Conservation (phyloP, 2,797 vertebrate genomes). For the Octomys mimax region DNA sequence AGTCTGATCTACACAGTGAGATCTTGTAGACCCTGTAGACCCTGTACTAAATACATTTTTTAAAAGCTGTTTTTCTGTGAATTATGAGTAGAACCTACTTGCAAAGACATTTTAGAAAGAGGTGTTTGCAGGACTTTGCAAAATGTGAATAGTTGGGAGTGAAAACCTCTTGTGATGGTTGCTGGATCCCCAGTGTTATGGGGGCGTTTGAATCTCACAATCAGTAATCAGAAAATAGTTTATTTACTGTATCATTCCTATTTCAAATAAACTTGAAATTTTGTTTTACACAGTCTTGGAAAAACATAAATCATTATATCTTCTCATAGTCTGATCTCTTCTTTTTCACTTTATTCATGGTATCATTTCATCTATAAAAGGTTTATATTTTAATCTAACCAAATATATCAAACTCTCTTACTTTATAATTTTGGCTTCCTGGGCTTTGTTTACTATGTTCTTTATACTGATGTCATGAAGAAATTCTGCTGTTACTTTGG, state of each 20-base stretch:
- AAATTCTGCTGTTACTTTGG: not conserved
- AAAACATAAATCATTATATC: not conserved
- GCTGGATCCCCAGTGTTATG: slow-evolving; percentile 58
- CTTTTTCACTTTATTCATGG: not conserved
- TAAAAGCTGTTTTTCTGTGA: slow-evolving; percentile 76
- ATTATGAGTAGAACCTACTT: slow-evolving; percentile 69
- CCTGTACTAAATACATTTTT: too few relatives aligned
- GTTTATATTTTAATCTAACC: not conserved
- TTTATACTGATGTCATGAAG: not conserved
- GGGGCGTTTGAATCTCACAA: slow-evolving; percentile 60
- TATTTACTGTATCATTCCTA: slow-evolving; percentile 60
- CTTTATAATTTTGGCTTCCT: not conserved
- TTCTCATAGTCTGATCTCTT: not conserved
- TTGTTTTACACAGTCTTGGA: slow-evolving; percentile 61
- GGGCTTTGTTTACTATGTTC: not conserved
- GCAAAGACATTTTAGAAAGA: slow-evolving; percentile 42
- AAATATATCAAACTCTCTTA: not conserved
- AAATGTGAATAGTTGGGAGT: slow-evolving; percentile 87
- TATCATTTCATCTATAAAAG: not conserved
- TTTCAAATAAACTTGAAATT: slow-evolving; percentile 79
- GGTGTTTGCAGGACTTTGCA: slow-evolving; percentile 59
- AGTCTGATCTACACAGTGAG: too few relatives aligned
- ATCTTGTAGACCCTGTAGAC: too few relatives aligned
- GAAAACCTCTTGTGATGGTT: slow-evolving; percentile 73
- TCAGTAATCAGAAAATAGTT: slow-evolving; percentile 70